Evolutionary conservation across 1,140 invertebrate genomes (phyloP).

Genomic region (Drosophila truncata): DNA sequence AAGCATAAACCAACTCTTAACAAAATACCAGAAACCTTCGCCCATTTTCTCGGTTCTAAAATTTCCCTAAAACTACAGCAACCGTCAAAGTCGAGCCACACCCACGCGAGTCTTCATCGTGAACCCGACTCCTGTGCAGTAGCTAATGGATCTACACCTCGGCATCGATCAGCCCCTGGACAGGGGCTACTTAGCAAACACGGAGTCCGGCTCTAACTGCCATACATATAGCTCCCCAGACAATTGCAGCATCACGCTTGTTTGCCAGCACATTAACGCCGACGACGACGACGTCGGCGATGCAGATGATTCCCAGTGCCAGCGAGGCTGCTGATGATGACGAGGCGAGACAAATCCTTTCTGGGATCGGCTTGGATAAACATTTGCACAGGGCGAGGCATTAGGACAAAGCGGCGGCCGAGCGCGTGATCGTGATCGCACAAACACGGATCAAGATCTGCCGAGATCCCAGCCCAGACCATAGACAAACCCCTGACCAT

Average conservation of each 20-base stretch:
- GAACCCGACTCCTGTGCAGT: conserved; percentile 43
- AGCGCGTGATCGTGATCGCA: conserved; percentile 78
- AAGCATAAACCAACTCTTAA: neutral
- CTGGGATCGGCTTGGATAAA: conserved; percentile 65
- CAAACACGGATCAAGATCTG: conserved; percentile 51
- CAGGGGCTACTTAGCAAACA: conserved; percentile 63
- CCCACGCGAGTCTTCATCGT: conserved; percentile 12
- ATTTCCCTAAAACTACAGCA: conserved; percentile 4
- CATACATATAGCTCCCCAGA: conserved; percentile 60
- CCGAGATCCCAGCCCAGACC: neutral
- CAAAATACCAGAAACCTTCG: conserved; percentile 7
- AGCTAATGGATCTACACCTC: conserved; percentile 79
- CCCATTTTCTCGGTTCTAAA: conserved; percentile 6
- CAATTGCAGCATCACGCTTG: conserved; percentile 81
- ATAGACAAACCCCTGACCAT: conserved; percentile 53
- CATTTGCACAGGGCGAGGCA: conserved; percentile 71
- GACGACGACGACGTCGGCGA: conserved; percentile 52
- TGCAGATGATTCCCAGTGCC: conserved; percentile 16
- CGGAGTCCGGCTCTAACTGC: neutral
- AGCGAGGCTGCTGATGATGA: conserved; percentile 31
- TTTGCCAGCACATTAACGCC: conserved; percentile 78
- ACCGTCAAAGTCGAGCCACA: conserved; percentile 36
- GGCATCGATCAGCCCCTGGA: conserved; percentile 19
- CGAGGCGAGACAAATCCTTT: conserved; percentile 74
- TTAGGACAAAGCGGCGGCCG: conserved; percentile 60